These are phyloP conservation scores for Aegypius monachus DNA, from an alignment of 2,113 vertebrate species.

Conservation along the genomic window DNA sequence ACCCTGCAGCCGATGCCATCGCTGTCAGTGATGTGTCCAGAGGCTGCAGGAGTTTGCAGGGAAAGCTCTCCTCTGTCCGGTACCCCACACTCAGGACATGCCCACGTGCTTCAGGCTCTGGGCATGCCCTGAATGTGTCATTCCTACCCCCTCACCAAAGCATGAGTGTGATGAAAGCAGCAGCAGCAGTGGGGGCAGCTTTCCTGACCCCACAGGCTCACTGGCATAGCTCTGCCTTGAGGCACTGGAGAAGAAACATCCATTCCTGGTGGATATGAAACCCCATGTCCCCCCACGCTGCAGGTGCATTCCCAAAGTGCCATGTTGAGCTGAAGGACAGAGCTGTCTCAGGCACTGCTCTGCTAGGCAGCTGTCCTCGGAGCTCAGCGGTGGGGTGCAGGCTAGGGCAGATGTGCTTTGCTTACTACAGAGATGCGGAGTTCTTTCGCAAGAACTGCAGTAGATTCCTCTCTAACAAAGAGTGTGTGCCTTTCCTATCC, in stretches of 20 bases:
- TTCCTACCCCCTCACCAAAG: slow-evolving; percentile 41
- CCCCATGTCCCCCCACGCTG: neutral
- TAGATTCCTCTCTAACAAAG: neutral
- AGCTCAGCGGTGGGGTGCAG: neutral
- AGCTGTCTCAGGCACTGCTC: neutral
- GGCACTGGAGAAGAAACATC: neutral
- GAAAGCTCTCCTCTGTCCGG: slow-evolving; percentile 17
- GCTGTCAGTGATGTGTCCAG: slow-evolving; percentile 73
- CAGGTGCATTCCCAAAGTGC: neutral
- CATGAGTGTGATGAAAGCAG: neutral
- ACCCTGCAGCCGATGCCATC: slow-evolving; percentile 69
- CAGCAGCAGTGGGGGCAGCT: neutral
- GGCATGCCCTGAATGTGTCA: slow-evolving; percentile 72
- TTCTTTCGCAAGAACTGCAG: neutral
- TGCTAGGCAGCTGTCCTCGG: neutral
- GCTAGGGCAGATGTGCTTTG: neutral
- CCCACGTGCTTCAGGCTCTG: slow-evolving; percentile 75
- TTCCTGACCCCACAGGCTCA: neutral
- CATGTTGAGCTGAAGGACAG: neutral
- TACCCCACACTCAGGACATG: slow-evolving; percentile 74
- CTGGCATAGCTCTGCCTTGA: neutral
- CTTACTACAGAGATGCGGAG: neutral
- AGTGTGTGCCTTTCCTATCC: neutral
- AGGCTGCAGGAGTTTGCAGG: slow-evolving; percentile 53
- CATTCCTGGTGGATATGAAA: neutral